Percentiles rank a stretch among this genome's conserved stretches.
phyloP scores from a whole-genome alignment of 2,888 invertebrate species.

The Protonemura montana region DNA sequence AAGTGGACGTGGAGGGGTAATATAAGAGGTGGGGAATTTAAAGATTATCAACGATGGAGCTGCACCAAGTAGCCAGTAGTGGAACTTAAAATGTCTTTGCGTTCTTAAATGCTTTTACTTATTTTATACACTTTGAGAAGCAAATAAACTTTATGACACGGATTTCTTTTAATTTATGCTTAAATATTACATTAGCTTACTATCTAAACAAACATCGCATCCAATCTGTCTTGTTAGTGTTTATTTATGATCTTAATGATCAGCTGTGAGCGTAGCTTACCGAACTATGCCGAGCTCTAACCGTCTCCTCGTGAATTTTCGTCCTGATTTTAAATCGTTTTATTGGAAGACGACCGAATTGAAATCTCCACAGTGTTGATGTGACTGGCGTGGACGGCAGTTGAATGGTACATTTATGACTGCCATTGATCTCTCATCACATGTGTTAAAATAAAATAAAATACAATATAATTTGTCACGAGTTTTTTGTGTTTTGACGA shows the following conservation, averaged over 20 bases:
- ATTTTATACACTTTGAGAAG: too few species aligned
- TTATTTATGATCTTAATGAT: neutral
- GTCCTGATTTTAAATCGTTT: slow-evolving; percentile 7
- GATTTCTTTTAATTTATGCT: too few species aligned
- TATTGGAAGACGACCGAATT: neutral
- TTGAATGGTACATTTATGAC: neutral
- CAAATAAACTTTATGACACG: too few species aligned
- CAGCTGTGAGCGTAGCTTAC: neutral
- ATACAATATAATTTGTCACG: neutral
- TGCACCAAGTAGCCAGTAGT: neutral
- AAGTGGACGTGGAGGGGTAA: neutral
- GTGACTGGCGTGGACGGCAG: neutral
- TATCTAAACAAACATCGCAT: too few species aligned
- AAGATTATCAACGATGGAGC: neutral
- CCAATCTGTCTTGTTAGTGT: neutral
- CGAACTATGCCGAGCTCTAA: neutral
- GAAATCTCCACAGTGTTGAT: neutral
- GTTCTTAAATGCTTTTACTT: neutral
- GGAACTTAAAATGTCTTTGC: neutral
- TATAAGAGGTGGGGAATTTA: neutral
- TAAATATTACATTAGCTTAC: too few species aligned
- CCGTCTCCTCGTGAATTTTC: neutral
- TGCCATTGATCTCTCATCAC: neutral
- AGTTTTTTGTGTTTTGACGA: neutral
- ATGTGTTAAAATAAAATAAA: neutral